Evolutionary conservation across 2,113 vertebrate genomes (phyloP).

Genomic region (Apistogramma diplotaenia): DNA sequence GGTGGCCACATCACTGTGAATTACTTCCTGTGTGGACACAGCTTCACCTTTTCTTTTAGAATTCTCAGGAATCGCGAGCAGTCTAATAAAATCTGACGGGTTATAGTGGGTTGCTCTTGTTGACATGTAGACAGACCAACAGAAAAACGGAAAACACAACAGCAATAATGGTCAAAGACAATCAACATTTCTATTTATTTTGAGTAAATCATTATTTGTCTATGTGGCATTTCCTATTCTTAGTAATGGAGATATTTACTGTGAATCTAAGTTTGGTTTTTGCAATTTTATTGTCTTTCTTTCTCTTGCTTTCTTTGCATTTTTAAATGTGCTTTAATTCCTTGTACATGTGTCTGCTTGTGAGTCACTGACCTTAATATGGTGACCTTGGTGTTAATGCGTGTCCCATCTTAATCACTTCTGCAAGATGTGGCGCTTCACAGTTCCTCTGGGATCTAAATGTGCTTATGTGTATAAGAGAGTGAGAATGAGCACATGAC

Average conservation of each 20-base stretch:
- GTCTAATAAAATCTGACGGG: no score
- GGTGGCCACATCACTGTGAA: neutral
- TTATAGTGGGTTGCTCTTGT: no score
- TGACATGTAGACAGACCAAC: no score
- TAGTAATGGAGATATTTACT: no score
- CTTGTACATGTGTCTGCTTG: conserved; percentile 14
- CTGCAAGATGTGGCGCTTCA: conserved; percentile 36
- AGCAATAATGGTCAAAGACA: no score
- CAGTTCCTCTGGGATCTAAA: conserved; percentile 41
- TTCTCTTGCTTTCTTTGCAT: neutral
- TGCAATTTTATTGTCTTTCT: neutral
- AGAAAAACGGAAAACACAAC: no score
- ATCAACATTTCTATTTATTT: no score
- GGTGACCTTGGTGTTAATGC: conserved; percentile 53
- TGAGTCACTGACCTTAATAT: conserved; percentile 51
- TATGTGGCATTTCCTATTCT: no score
- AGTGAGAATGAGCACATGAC: conserved; percentile 13
- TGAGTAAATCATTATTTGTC: no score
- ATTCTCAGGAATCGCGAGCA: no score
- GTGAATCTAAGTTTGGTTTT: neutral
- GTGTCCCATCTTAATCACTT: conserved; percentile 62
- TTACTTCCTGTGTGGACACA: no score
- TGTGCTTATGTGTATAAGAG: neutral
- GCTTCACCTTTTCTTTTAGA: no score
- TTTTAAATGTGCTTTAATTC: conserved; percentile 2